Conservation (phyloP, 2,113 vertebrate genomes). For the Pluvianellus socialis region DNA sequence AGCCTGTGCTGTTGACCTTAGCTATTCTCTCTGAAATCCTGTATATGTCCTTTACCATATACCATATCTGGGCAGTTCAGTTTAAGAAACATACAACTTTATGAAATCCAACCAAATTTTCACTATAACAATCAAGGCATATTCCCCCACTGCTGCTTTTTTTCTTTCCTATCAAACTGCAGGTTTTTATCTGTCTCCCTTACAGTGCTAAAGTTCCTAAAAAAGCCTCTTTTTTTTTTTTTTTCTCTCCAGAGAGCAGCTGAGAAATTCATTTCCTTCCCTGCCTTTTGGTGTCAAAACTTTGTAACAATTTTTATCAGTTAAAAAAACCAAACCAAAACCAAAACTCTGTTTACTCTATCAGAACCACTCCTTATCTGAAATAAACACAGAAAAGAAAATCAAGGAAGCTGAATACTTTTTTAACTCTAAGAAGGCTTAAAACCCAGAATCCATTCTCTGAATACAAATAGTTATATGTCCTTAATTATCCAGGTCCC, state of each 20-base stretch:
- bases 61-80: neutral
- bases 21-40: neutral
- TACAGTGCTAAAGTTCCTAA: neutral
- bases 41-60: neutral
- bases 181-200: neutral
- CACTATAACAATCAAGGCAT: neutral
- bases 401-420: neutral
- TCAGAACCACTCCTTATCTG: neutral
- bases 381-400: neutral
- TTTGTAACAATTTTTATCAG: neutral
- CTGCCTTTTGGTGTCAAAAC: neutral
- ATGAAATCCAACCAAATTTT: neutral
- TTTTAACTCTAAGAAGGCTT: neutral
- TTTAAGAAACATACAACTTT: neutral
- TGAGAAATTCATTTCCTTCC: neutral
- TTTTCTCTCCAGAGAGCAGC: neutral
- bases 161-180: neutral
- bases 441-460: neutral
- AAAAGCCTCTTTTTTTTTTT: neutral
- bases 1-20: neutral
- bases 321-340: neutral
- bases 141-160: neutral
- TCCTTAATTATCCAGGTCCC: neutral
- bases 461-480: neutral
- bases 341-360: neutral